These are phyloP conservation scores for Tenualosa ilisha DNA, from an alignment of 2,797 vertebrate species.

Conservation along the genomic window DNA sequence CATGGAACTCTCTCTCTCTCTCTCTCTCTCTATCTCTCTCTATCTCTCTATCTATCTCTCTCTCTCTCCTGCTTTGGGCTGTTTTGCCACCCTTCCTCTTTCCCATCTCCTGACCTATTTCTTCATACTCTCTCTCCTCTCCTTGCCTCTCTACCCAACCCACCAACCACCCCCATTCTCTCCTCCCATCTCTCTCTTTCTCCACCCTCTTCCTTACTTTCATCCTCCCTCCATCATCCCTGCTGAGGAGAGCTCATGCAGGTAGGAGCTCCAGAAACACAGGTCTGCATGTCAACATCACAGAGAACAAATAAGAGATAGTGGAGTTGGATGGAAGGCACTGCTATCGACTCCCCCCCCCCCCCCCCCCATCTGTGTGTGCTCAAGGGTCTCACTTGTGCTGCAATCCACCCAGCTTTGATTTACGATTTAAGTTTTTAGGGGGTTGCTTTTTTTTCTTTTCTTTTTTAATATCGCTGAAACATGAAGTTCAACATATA, in stretches of 20 bases:
- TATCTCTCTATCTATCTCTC: neutral
- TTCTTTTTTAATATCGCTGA: too few species aligned
- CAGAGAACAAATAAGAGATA: neutral
- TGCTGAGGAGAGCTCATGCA: neutral
- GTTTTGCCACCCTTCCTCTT: neutral
- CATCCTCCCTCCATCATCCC: neutral
- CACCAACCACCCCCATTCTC: neutral
- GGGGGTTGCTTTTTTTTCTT: too few species aligned
- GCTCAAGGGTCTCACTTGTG: too few species aligned
- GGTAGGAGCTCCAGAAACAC: neutral
- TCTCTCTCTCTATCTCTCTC: neutral
- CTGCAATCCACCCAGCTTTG: too few species aligned
- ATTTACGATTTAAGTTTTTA: too few species aligned
- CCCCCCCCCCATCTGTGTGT: too few species aligned
- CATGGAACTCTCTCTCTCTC: neutral
- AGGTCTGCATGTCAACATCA: neutral
- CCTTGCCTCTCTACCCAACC: neutral
- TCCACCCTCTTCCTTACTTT: neutral
- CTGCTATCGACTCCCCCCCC: too few species aligned
- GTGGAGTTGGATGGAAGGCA: too few species aligned
- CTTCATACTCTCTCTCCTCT: neutral
- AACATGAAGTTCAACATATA: too few species aligned
- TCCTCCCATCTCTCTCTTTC: slow-evolving; percentile 27
- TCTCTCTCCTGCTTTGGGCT: neutral
- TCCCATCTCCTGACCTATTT: slow-evolving; percentile 10